A percentile compares a stretch with the other conserved stretches of the same genome.
Conservation (phyloP, 2,113 vertebrate species). For the Lethenteron camtschaticum region DNA sequence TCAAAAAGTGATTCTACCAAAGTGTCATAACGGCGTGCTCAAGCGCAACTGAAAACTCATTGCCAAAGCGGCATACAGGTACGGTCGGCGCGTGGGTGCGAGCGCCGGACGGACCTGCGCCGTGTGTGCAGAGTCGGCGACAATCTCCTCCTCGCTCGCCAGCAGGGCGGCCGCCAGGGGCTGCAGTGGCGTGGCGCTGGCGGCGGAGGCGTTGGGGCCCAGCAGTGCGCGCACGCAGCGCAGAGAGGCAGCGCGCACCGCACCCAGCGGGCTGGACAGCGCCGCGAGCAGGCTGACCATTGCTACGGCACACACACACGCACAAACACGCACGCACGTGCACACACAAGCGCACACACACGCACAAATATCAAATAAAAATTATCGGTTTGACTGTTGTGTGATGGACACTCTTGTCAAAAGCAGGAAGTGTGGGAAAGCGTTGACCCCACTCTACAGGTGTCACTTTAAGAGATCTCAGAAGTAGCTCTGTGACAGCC, state of each 20-base stretch:
- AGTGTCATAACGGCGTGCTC: no score
- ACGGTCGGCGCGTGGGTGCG: no score
- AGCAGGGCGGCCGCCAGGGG: conserved; percentile 35
- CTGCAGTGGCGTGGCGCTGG: conserved; percentile 17
- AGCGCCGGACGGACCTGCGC: conserved; percentile 27
- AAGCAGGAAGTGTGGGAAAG: no score
- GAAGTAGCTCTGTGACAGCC: no score
- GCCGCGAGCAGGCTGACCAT: conserved; percentile 45
- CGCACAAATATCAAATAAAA: background rate
- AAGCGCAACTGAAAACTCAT: no score
- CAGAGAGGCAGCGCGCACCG: conserved; percentile 46
- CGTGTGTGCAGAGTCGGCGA: conserved; percentile 43
- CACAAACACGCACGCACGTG: background rate
- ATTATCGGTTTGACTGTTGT: no score
- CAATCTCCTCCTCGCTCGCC: conserved; percentile 45
- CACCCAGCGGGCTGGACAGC: conserved; percentile 39
- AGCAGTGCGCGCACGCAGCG: conserved; percentile 31
- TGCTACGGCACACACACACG: background rate
- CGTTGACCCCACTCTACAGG: no score
- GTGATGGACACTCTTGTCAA: no score
- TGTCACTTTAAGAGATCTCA: no score
- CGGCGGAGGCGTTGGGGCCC: conserved; percentile 16
- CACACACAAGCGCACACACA: background rate
- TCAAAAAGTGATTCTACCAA: no score
- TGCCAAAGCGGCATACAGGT: no score